These are phyloP conservation scores for Zoroaster sp. DNA, from an alignment of 53 echinoderm and acorn worm genomes.

Conservation along the genomic window DNA sequence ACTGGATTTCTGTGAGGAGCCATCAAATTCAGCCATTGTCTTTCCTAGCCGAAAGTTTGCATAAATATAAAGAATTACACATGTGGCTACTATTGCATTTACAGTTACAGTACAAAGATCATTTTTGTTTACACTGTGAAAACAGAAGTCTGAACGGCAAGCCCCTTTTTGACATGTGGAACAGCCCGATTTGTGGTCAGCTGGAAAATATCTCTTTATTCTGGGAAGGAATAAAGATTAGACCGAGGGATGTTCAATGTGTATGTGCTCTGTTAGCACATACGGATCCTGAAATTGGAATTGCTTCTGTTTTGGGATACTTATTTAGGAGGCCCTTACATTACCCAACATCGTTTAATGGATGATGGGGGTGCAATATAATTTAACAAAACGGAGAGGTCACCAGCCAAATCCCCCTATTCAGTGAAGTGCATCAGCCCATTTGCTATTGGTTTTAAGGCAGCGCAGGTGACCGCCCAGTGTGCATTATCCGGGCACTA, in stretches of 20 bases:
- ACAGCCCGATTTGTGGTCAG: conserved; percentile 32
- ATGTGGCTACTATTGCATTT: conserved; percentile 19
- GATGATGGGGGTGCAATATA: neutral
- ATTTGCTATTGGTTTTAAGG: neutral
- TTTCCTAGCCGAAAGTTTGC: neutral
- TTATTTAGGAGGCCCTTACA: neutral
- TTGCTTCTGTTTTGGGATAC: neutral
- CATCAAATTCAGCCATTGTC: conserved; percentile 22
- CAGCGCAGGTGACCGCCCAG: conserved; percentile 10
- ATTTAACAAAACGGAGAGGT: neutral
- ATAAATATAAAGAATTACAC: neutral
- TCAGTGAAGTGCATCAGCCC: neutral
- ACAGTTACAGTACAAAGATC: conserved; percentile 40
- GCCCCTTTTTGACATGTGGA: neutral
- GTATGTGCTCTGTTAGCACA: neutral
- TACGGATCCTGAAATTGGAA: neutral
- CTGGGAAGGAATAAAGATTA: neutral
- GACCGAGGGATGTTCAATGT: neutral
- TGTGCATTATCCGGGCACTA: neutral
- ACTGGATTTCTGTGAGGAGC: neutral
- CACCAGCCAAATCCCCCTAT: conserved; percentile 1
- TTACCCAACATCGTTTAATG: neutral
- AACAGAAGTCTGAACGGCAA: conserved; percentile 28
- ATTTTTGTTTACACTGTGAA: conserved; percentile 26
- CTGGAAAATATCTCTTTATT: conserved; percentile 15